Base-by-base conservation (phyloP, 2,797 vertebrate species). In the Botia kubotai region DNA sequence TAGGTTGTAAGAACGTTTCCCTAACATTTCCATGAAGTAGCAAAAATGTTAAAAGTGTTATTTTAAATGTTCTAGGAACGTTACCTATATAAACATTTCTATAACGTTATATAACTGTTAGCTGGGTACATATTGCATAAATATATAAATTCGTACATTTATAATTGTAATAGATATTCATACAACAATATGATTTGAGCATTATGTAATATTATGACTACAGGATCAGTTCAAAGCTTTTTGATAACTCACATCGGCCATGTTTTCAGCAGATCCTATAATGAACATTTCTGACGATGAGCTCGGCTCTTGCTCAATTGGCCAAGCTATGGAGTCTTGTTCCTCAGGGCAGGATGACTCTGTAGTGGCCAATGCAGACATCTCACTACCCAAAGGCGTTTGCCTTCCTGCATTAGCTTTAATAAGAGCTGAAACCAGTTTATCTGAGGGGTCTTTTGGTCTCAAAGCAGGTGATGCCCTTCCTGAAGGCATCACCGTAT, bases 331-430 rank as follows among this genome's bases (percentile, higher is more conserved):
- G 62, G 21, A 80, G 26, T 39, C 55, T 36, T 6, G 87, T 12
- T 94, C 93, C 55, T 93, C 92, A 33, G 68, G 88, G 66, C 85
- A 71, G 26, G 75, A 13, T 1, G 90, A 91, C 46, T 89, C 90
- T 72, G 70, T 36, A 48, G 85, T 88, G 17, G 11, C 80, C 0
- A 75, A 77, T 50, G 90, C 86, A 60, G 66, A 63, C 48, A 33
- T 87, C 26, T 92, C 92, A 21, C 66, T n/a, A 1, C 72, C 71
- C 63, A 58, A 48, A 58, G 33, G 16, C 12, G 46, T 78, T n/a
- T 5, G 53, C 50, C 26, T 73, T 19, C 62, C 71, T 33, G 52
- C n/a, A 26, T 1, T 13, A 1, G 46, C 72, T 75, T 53, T 68
- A 26, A 8, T 14, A 5, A 69, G 19, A 5, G 63, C 62, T 26